Base-by-base conservation (phyloP, 2,797 vertebrate genomes). In the Tenualosa thibaudeaui region DNA sequence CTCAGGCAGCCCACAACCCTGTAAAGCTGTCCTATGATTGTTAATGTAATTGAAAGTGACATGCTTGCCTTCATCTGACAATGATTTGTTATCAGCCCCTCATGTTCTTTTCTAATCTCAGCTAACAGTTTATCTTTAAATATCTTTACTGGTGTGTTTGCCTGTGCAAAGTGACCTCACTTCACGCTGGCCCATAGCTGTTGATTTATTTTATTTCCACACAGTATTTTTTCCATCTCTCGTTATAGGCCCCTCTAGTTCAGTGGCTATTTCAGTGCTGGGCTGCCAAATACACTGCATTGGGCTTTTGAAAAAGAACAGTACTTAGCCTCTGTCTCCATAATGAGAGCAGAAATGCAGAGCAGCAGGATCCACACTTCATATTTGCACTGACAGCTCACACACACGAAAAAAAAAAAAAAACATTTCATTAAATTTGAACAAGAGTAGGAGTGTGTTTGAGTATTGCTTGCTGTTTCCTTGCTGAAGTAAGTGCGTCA, bases 181-280 rank as follows among this genome's bases (percentile, higher is more conserved):
- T 19, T 82, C 26, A 43, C 6, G 68, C 10, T 75, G 24, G 31
- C 26, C 26, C 83, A 17, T n/a, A 40, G 68, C n/a, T 24, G 26
- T 31, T 84, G 65, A 86, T 87, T 87, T 84, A 86, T 85, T 31
- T 37, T 50, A 68, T 85, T 87, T 88, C 65, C 83, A 71, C 49
- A 65, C 53, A n/a, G 24, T 13, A 17, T 4, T 56, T 71, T 81
- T 78, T 81, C 60, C 81, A 85, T 56, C 51, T 81, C 84, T 86
- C 81, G 65, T 90, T 86, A 86, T 82, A 86, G 40, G 54, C 65
- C 60, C 46, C 43, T 68, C 81, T 26, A 50, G 81, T 81, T 85
- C 54, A 84, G 83, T 83, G 50, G 12, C 62, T 84, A 56, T 86
- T 89, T 86, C 22, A 60, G 40, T n/a, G 81, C 60, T 17, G 50